A percentile compares a stretch with the other conserved stretches of the same genome.
These are phyloP conservation scores for Neodiprion virginianus DNA, from an alignment of 1,140 invertebrate genomes.

Conservation along the genomic window DNA sequence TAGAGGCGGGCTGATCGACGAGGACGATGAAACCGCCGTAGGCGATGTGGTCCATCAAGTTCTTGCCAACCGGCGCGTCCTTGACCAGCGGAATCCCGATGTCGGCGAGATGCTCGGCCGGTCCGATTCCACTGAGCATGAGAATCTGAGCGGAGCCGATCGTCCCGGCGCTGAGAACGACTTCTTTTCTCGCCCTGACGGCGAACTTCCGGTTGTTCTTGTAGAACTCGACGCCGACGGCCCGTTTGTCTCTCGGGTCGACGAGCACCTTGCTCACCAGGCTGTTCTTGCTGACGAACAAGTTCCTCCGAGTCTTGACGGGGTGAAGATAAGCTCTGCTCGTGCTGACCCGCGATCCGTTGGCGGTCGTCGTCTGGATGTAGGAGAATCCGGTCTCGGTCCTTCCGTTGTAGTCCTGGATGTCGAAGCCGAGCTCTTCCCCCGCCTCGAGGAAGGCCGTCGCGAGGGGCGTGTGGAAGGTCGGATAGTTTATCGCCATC, in stretches of 20 bases:
- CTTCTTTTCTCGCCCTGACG: conserved; percentile 71
- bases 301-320: conserved; percentile 66
- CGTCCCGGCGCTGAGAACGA: conserved; percentile 76
- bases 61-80: conserved; percentile 54
- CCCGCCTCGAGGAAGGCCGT: conserved; percentile 66
- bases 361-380: conserved; percentile 52
- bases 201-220: conserved; percentile 61
- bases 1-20: conserved; percentile 22
- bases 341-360: conserved; percentile 74
- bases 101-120: conserved; percentile 40
- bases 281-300: conserved; percentile 68
- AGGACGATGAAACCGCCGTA: conserved; percentile 38
- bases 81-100: conserved; percentile 27
- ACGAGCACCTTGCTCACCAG: conserved; percentile 77
- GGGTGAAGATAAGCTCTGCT: conserved; percentile 77
- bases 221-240: conserved; percentile 69
- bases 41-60: conserved; percentile 49
- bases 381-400: conserved; percentile 47
- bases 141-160: conserved; percentile 37
- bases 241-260: conserved; percentile 67
- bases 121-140: conserved; percentile 52
- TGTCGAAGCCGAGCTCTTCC: conserved; percentile 61
- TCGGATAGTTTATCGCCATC: conserved; percentile 38
- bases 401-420: conserved; percentile 62
- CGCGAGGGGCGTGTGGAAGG: conserved; percentile 59